Base-by-base conservation (phyloP, 2,113 vertebrate species). In the Misgurnus mizolepis region DNA sequence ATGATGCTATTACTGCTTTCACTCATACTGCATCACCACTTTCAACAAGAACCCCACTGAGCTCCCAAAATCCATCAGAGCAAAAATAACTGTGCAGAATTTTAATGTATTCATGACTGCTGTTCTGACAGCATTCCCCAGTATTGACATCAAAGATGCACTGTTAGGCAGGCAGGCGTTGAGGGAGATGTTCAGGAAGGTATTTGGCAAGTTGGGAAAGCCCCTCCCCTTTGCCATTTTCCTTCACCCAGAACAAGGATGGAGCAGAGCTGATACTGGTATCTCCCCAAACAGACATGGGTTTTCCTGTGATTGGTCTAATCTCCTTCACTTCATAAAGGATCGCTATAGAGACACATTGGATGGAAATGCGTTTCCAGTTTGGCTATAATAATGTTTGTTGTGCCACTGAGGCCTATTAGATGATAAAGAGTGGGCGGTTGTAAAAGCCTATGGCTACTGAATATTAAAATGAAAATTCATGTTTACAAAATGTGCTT, bases 141-240 rank as follows among this genome's bases (percentile, higher is more conserved):
- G 78, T 50, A 80, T 14, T 74, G 74, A 68, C 81, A 78, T 85
- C 81, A 85, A 85, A 85, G 81, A 60, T 34, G 61, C 45, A 62
- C 56, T 67, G 83, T 79, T 67, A 61, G 53, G 49, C 50, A 65
- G 56, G 55, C 62, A 61, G 78, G 74, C 5, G 72, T 72, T 71
- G 27, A 9, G 67, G 79, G 53, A 78, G 80, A 61, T 71, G 83
- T 55, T 83, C 71, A 56, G 61, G 49, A 74, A 64, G 34, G 70
- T 61, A 34, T 27, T 40, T 15, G 22, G 80, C 49, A 43, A 18
- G 27, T 45, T 73, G 77, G 65, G 65, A 39, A 60, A 72, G 47
- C n/a, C 45, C 10, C 47, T 41, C 60, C 71, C 22, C 18, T 78
- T 76, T 81, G 55, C 70, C 75, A 79, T 76, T 80, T 83, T 34